Evolutionary conservation across 2,888 invertebrate genomes (phyloP).

Genomic region (Chrysotoxum bicinctum): DNA sequence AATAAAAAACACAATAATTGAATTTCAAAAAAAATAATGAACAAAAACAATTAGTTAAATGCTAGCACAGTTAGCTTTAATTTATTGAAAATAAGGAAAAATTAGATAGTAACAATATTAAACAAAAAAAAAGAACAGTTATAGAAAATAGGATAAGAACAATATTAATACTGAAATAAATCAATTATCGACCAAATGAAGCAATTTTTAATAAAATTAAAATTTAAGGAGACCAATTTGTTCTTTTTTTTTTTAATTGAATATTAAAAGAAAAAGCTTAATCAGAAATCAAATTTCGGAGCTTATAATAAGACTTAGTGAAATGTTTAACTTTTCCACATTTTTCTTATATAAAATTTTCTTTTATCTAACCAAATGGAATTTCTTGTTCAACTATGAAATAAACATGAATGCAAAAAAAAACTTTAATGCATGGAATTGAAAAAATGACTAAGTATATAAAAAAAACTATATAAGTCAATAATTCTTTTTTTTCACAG

Average conservation of each 20-base stretch:
- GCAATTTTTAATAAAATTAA: conserved; percentile 32
- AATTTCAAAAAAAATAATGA: neutral
- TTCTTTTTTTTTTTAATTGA: conserved; percentile 16
- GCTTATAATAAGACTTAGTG: neutral
- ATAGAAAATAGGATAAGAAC: conserved; percentile 9
- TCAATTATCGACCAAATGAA: conserved; percentile 53
- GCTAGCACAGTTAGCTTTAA: conserved; percentile 1
- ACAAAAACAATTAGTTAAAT: neutral
- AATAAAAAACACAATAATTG: neutral
- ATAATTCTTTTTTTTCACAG: neutral
- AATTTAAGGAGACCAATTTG: conserved; percentile 7
- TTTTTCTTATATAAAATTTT: conserved; percentile 7
- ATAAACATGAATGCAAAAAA: neutral
- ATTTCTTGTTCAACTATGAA: conserved; percentile 5
- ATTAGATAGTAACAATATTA: conserved; percentile 8
- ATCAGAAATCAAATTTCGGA: conserved; percentile 31
- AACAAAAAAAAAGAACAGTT: neutral
- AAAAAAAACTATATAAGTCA: neutral
- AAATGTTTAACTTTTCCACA: neutral
- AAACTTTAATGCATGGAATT: conserved; percentile 50
- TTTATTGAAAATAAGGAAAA: neutral
- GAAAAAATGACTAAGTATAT: conserved; percentile 22
- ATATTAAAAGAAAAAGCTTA: conserved; percentile 3
- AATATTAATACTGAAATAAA: neutral
- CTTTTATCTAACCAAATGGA: neutral